These are phyloP conservation scores for Leptopilina syphax DNA, from an alignment of 2,888 invertebrate species.

Conservation along the genomic window DNA sequence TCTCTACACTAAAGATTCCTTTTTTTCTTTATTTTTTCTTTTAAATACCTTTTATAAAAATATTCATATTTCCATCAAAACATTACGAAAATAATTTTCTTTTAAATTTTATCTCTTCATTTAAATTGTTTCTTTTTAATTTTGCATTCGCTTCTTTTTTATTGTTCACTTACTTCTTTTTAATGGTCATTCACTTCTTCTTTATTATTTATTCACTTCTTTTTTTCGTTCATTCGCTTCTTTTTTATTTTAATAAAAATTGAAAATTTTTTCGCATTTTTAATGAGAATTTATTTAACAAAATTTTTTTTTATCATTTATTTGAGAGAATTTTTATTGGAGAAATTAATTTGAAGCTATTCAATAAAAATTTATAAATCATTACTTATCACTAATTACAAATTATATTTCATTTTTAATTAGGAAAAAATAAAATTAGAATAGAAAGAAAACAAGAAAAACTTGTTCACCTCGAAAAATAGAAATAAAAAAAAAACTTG, in stretches of 20 bases:
- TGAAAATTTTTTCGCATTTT: too few species aligned
- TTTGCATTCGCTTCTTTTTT: background rate
- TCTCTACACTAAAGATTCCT: background rate
- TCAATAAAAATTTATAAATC: too few species aligned
- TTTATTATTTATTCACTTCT: too few species aligned
- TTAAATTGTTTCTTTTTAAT: too few species aligned
- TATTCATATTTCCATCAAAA: constrained; percentile 4
- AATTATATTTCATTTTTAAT: background rate
- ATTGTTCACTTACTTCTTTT: background rate
- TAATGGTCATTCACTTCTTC: too few species aligned
- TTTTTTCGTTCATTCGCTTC: too few species aligned
- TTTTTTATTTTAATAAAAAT: too few species aligned
- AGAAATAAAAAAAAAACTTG: background rate
- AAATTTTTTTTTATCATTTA: too few species aligned
- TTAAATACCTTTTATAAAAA: background rate
- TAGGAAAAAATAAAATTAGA: background rate
- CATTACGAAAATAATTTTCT: background rate
- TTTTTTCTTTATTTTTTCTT: background rate
- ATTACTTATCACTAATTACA: too few species aligned
- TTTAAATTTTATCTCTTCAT: background rate
- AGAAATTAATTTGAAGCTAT: too few species aligned
- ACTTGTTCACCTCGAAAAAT: background rate
- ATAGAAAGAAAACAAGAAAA: background rate
- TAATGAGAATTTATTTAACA: too few species aligned
- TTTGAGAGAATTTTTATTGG: too few species aligned